phyloP scores from a whole-genome alignment of 2,888 invertebrate genomes.

The Ophion ellenae region DNA sequence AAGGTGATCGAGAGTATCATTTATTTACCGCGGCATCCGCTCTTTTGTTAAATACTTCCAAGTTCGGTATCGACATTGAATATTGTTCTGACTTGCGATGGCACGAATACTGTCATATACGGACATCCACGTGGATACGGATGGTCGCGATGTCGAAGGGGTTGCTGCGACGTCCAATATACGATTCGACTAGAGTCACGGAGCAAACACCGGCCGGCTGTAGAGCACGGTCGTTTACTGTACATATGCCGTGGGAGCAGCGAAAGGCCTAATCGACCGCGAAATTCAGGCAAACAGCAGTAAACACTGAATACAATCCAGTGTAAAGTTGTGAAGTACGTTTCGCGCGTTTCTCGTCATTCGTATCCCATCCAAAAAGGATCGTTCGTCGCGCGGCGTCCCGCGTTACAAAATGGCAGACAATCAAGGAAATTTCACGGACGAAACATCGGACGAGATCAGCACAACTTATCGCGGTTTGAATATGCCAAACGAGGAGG shows the following conservation, averaged over 20 bases:
- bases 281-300: not conserved
- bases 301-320: not conserved
- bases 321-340: no score
- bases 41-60: slow-evolving; percentile 74
- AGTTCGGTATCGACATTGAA: slow-evolving; percentile 71
- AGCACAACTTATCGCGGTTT: slow-evolving; percentile 22
- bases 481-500: slow-evolving; percentile 30
- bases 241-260: not conserved
- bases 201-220: slow-evolving; percentile 19
- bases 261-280: not conserved
- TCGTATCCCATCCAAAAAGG: not conserved
- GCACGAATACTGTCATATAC: slow-evolving; percentile 18
- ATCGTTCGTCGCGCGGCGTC: not conserved
- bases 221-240: not conserved
- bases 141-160: not conserved
- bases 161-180: not conserved
- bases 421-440: slow-evolving; percentile 32
- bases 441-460: slow-evolving; percentile 45
- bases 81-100: slow-evolving; percentile 12
- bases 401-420: slow-evolving; percentile 32
- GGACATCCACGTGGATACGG: slow-evolving; percentile 34
- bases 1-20: slow-evolving; percentile 23
- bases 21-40: slow-evolving; percentile 78
- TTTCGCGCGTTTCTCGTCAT: not conserved
- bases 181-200: slow-evolving; percentile 20